Percentiles rank a stretch among this genome's conserved stretches.
These are phyloP conservation scores for Oenanthe oenanthe DNA, from an alignment of 2,113 vertebrate species.

Conservation along the genomic window DNA sequence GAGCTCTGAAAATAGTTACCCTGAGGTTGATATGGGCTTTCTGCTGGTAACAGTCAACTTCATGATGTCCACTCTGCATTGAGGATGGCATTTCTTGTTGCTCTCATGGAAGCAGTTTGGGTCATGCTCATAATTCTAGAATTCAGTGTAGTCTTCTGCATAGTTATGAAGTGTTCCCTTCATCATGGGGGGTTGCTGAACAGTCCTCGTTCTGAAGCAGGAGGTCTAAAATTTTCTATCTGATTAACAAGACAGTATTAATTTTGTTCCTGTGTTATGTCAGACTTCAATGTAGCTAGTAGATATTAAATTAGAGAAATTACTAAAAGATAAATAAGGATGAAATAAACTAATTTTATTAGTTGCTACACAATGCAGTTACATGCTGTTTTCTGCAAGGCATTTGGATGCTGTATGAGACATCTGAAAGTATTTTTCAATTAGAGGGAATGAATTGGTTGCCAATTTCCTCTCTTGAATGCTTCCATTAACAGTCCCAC, in stretches of 20 bases:
- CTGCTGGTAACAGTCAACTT: neutral
- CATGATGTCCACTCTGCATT: neutral
- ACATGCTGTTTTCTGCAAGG: neutral
- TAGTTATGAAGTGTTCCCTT: neutral
- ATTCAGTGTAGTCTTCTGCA: neutral
- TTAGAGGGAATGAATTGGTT: conserved; percentile 43
- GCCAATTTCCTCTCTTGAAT: neutral
- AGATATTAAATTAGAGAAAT: neutral
- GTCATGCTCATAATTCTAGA: neutral
- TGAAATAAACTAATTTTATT: neutral
- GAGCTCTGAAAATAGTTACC: neutral
- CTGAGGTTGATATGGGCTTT: neutral
- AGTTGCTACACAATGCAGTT: neutral
- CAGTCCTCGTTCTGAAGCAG: neutral
- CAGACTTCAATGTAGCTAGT: neutral
- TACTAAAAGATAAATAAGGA: neutral
- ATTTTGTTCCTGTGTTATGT: neutral
- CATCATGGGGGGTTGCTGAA: neutral
- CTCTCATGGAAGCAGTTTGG: neutral
- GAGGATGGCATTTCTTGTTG: neutral
- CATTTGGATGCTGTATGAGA: neutral
- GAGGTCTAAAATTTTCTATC: neutral
- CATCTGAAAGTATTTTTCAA: neutral
- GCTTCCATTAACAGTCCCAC: conserved; percentile 4
- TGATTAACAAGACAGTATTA: neutral